Evolutionary conservation across 2,888 invertebrate genomes (phyloP), one percentile per base, ranked within the genome.

Genomic region (Sabatieria punctata): DNA sequence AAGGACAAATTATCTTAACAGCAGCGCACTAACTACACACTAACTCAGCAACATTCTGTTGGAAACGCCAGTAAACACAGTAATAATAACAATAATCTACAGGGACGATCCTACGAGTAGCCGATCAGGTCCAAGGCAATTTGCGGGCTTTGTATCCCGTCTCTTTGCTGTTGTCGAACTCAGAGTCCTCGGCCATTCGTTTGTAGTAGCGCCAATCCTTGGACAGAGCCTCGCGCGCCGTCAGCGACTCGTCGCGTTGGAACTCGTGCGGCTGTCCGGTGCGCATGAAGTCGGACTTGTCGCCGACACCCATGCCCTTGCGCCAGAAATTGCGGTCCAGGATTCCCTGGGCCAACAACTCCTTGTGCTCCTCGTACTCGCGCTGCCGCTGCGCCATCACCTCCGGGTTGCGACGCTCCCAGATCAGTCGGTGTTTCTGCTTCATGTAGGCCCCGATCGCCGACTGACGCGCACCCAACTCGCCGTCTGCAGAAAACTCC

Each of bases 391-490:
- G 60, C 18, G 54, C 62, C 61, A 66, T 62, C 38, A 63, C 63
- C 49, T 65, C 63, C 22, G 62, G 64, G 55, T 95, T 78, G 52
- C 91, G 78, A 65, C 88, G 78, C 71, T 97, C 93, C 91, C 91
- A 95, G 58, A 93, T 74, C 77, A 97, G 73, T 54, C 97, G 82
- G 72, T 99, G 95, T 67, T 97, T 95, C 68, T 97, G 95, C 69
- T 95, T 97, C 86, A 93, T 86, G 64, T 78, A 89, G 1, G 81
- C 81, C 49, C 74, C 74, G 56, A 74, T 74, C 6, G 82, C 84
- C 64, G 78, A 77, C 22, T 73, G 76, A 57, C 76, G 76, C 0
- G 72, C 76, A 38, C 89, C 86, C 50, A 95, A 71, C 68, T 97
- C 95, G 55, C 95, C 93, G 75, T 97, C 68, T 68, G 57, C 18